Evolutionary conservation across 1,140 invertebrate genomes (phyloP).

Genomic region (Chironomus tepperi): DNA sequence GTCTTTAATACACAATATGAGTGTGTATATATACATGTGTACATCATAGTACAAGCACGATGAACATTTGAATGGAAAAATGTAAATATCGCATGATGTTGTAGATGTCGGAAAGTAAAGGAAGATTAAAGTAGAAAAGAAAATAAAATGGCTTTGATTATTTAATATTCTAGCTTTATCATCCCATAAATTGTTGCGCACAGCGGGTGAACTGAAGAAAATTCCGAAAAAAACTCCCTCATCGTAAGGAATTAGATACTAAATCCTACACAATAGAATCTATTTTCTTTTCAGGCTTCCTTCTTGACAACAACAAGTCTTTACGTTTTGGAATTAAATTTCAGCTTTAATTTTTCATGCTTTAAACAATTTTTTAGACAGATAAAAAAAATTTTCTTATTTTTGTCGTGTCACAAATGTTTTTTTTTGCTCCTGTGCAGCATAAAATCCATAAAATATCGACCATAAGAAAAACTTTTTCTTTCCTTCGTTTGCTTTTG

Average conservation of each 20-base stretch:
- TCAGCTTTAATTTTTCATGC: no score
- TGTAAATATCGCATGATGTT: neutral
- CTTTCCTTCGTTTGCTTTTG: neutral
- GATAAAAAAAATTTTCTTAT: no score
- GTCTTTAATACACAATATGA: conserved; percentile 29
- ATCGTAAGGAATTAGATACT: conserved; percentile 5
- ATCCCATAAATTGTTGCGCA: conserved; percentile 21
- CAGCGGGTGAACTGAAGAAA: neutral
- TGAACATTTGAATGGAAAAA: conserved; percentile 14
- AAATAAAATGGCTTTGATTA: conserved; percentile 22
- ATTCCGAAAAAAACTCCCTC: neutral
- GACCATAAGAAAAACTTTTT: neutral
- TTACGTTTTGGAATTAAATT: no score
- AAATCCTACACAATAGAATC: conserved; percentile 6
- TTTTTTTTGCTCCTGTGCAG: no score
- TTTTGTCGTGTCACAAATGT: no score
- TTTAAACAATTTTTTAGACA: no score
- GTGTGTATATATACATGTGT: neutral
- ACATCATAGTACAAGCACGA: neutral
- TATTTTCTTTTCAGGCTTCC: neutral
- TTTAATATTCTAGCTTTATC: conserved; percentile 24
- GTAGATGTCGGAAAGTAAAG: no score
- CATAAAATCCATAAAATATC: no score
- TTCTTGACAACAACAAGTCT: neutral
- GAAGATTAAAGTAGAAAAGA: neutral